Evolutionary conservation across 2,888 invertebrate species (phyloP).

Genomic region (Amiota minor): DNA sequence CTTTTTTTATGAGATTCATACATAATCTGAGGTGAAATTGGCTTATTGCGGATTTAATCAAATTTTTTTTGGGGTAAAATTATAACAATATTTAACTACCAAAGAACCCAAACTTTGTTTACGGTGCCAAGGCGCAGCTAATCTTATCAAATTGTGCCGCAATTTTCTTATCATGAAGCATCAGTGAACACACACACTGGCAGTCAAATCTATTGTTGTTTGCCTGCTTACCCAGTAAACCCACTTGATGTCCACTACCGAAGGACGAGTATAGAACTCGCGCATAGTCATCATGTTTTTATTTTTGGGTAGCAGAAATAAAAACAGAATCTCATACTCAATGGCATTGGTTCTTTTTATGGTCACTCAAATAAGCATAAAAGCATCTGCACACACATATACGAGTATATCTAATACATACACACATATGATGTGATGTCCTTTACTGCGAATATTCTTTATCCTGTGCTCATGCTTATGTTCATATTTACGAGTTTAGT

Average conservation of each 20-base stretch:
- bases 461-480: slow-evolving; percentile 39
- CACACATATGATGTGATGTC: neutral
- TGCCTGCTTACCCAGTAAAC: slow-evolving; percentile 24
- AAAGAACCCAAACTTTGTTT: slow-evolving; percentile 10
- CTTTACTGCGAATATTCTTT: slow-evolving; percentile 28
- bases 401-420: neutral
- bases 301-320: neutral
- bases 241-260: neutral
- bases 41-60: too few species aligned
- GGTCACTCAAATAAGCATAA: slow-evolving; percentile 62
- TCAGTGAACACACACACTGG: slow-evolving; percentile 35
- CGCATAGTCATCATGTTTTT: slow-evolving; percentile 21
- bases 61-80: too few species aligned
- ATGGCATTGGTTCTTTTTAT: slow-evolving; percentile 50
- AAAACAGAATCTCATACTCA: neutral
- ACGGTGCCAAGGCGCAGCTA: slow-evolving; percentile 38
- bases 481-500: slow-evolving; percentile 57
- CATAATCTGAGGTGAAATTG: too few species aligned
- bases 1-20: too few species aligned
- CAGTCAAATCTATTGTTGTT: neutral
- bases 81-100: slow-evolving; percentile 45
- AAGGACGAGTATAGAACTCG: neutral
- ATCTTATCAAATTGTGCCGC: slow-evolving; percentile 58
- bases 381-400: slow-evolving; percentile 43
- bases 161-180: slow-evolving; percentile 58